Evolutionary conservation across 2,888 invertebrate genomes (phyloP), one percentile per base, ranked within the genome.

Genomic region (Leptothorax acervorum): DNA sequence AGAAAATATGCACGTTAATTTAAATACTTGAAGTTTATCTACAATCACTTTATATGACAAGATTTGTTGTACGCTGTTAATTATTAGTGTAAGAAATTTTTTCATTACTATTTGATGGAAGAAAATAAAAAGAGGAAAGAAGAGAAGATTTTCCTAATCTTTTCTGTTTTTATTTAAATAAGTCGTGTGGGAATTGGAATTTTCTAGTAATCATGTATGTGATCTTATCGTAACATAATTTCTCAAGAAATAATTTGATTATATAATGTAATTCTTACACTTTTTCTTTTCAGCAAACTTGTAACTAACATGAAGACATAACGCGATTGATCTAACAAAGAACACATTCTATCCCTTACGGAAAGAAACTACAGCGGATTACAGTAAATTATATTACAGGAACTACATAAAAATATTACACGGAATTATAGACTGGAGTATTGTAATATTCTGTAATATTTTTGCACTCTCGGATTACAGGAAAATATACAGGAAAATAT

Each of bases 231-330:
- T 15, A 53, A 39, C 31, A 53, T n/a, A 23, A n/a, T 60, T 60
- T 60, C 12, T 45, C 0, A 15, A 70, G 9, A 70, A 68, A n/a
- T 15, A 45, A 45, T n/a, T 78, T 42, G 28, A 48, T 51, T 75
- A 9, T 3, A 39, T 53, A 39, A 63, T 23, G 15, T 76, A 76
- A 76, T 66, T 65, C 55, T 66, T 31, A 8, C 42, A 18, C 39
- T 55, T 88, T 82, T 45, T 63, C 9, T 85, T 90, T 90, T 84
- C 89, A 90, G 90, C 87, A 60, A 88, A 86, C 65, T 82, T 89
- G 28, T 89, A 79, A 87, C 42, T 65, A 73, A 73, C 53, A 55
- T 9, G 23, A 48, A 53, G 66, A 42, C 12, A n/a, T 23, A 48
- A 15, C 3, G 53, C n/a, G 62, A 31, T 42, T 68, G n/a, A 9